Conservation (phyloP, 2,797 vertebrate species). For the Sparidentex hasta region DNA sequence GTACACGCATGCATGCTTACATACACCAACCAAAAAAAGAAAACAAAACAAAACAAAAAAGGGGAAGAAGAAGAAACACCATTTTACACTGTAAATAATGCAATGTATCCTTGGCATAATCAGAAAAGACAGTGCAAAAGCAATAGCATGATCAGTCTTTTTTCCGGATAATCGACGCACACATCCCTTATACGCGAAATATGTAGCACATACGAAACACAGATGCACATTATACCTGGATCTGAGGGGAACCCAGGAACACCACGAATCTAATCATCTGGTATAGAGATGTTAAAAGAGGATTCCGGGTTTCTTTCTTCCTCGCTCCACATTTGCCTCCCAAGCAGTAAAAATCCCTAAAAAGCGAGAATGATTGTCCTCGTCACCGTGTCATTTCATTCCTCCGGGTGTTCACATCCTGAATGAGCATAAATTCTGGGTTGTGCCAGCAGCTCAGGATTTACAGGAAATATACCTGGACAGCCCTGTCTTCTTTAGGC, state of each 20-base stretch:
- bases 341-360: slow-evolving; percentile 50
- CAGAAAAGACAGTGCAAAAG: slow-evolving; percentile 83
- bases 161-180: slow-evolving; percentile 59
- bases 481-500: slow-evolving; percentile 50
- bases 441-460: slow-evolving; percentile 46
- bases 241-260: slow-evolving; percentile 57
- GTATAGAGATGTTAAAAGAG: slow-evolving; percentile 55
- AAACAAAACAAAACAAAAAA: slow-evolving; percentile 45
- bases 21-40: slow-evolving; percentile 38
- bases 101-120: slow-evolving; percentile 85
- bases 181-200: slow-evolving; percentile 57
- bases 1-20: slow-evolving; percentile 74
- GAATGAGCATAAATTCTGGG: slow-evolving; percentile 53
- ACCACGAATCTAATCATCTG: slow-evolving; percentile 58
- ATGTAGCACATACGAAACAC: slow-evolving; percentile 69
- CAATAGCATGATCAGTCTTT: slow-evolving; percentile 71
- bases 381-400: slow-evolving; percentile 37
- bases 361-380: slow-evolving; percentile 69
- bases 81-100: slow-evolving; percentile 73
- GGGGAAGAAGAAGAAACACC: slow-evolving; percentile 56
- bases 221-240: slow-evolving; percentile 67
- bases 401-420: slow-evolving; percentile 60
- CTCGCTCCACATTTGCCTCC: slow-evolving; percentile 33
- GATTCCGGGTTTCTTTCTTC: slow-evolving; percentile 33
- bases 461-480: slow-evolving; percentile 48